Evolutionary conservation across 2,888 invertebrate genomes (phyloP).

Genomic region (Drosophila fulvimacula): DNA sequence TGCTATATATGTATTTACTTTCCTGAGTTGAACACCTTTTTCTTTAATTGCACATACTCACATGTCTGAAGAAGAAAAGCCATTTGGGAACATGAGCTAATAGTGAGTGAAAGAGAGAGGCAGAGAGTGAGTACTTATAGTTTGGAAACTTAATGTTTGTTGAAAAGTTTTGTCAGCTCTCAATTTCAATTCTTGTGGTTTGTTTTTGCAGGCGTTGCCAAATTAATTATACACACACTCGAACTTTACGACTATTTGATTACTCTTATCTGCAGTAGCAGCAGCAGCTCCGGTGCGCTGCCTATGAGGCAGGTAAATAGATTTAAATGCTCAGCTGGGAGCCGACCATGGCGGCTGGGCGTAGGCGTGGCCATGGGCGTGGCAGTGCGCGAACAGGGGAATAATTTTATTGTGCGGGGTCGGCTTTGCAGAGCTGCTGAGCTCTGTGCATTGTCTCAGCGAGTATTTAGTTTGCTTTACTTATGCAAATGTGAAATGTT

Average conservation of each 20-base stretch:
- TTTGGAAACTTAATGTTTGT: constrained; percentile 38
- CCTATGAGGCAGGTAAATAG: constrained; percentile 57
- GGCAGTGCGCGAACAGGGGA: neutral
- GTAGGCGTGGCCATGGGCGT: neutral
- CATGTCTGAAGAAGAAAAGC: constrained; percentile 2
- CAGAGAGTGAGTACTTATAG: constrained; percentile 14
- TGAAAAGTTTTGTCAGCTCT: constrained; percentile 50
- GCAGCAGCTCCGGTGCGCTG: constrained; percentile 7
- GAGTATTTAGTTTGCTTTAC: constrained; percentile 60
- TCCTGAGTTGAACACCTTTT: neutral
- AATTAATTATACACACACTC: constrained; percentile 70
- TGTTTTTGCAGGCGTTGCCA: constrained; percentile 53
- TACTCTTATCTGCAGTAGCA: constrained; percentile 39
- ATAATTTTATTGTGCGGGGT: constrained; percentile 22
- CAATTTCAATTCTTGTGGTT: constrained; percentile 49
- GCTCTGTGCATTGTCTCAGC: constrained; percentile 38
- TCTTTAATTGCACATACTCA: neutral
- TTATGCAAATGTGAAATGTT: constrained; percentile 66
- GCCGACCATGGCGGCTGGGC: constrained; percentile 1
- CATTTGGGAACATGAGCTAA: constrained; percentile 20
- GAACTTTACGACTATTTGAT: constrained; percentile 64
- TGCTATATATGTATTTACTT: neutral
- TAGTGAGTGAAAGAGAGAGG: neutral
- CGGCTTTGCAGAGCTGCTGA: constrained; percentile 11
- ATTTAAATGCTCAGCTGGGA: constrained; percentile 59